Evolutionary conservation across 2,888 invertebrate species (phyloP).

Genomic region (Cantharis rufa): DNA sequence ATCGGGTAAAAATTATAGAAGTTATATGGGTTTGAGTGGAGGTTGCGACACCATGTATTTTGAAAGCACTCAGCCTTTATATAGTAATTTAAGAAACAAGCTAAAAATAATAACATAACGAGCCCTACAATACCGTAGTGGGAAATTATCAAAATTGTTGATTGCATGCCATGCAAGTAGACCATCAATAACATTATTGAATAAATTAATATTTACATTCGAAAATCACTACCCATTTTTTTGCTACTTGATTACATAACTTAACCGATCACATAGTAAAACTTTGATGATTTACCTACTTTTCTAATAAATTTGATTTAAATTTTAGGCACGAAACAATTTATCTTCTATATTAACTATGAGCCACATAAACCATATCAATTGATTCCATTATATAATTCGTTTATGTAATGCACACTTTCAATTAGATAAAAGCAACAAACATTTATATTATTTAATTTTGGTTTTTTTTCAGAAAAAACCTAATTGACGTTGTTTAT

Average conservation of each 20-base stretch:
- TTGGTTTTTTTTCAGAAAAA: background rate
- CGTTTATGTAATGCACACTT: background rate
- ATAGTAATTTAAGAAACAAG: background rate
- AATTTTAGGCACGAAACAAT: background rate
- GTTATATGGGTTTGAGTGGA: background rate
- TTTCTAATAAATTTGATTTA: background rate
- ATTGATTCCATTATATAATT: background rate
- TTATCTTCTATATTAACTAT: background rate
- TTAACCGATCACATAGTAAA: background rate
- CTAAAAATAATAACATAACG: conserved; percentile 4
- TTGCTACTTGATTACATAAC: background rate
- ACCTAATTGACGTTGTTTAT: background rate
- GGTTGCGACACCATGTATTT: background rate
- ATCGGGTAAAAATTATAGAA: background rate
- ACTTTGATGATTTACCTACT: background rate
- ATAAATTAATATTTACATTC: conserved; percentile 20
- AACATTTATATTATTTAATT: background rate
- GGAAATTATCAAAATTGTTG: conserved; percentile 8
- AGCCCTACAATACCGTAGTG: conserved; percentile 11
- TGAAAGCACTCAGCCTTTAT: background rate
- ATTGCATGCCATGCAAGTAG: conserved; percentile 10
- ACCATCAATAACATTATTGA: conserved; percentile 19
- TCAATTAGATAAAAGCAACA: background rate
- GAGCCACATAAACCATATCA: background rate
- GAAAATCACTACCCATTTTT: conserved; percentile 3